Evolutionary conservation across 2,113 vertebrate species (phyloP).

Genomic region (Stigmatopora argus): DNA sequence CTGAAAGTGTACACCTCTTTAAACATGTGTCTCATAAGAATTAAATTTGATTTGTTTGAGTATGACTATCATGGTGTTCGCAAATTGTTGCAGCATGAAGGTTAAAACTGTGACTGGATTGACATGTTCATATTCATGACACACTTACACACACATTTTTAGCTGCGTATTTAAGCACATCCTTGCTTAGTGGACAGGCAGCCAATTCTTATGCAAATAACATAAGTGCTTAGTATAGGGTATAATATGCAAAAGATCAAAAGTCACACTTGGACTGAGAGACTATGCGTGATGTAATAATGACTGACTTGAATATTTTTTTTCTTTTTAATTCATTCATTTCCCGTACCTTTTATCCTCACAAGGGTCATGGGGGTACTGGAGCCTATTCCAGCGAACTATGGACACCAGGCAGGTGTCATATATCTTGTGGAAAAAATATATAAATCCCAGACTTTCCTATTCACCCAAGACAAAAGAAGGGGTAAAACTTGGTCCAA

Average conservation of each 20-base stretch:
- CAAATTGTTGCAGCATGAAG: slow-evolving; percentile 77
- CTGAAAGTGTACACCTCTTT: slow-evolving; percentile 96
- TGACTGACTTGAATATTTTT: slow-evolving; percentile 69
- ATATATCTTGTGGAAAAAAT: slow-evolving; percentile 68
- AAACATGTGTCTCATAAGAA: slow-evolving; percentile 92
- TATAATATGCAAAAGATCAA: slow-evolving; percentile 71
- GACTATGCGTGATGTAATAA: slow-evolving; percentile 65
- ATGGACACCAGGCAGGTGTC: slow-evolving; percentile 29
- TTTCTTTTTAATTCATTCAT: slow-evolving; percentile 32
- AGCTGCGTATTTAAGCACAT: slow-evolving; percentile 61
- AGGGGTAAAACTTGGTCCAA: slow-evolving; percentile 77
- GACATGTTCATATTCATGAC: slow-evolving; percentile 62
- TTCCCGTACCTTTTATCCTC: too few species aligned
- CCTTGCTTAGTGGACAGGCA: slow-evolving; percentile 64
- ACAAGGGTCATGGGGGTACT: too few species aligned
- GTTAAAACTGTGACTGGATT: slow-evolving; percentile 58
- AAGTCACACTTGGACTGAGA: slow-evolving; percentile 69
- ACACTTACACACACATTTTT: slow-evolving; percentile 45
- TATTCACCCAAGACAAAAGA: slow-evolving; percentile 70
- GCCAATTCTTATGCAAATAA: slow-evolving; percentile 73
- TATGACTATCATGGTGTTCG: slow-evolving; percentile 71
- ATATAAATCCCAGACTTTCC: slow-evolving; percentile 63
- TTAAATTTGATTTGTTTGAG: slow-evolving; percentile 94
- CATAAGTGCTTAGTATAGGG: slow-evolving; percentile 42
- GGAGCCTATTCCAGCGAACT: too few species aligned